Evolutionary conservation across 1,140 invertebrate species (phyloP), one percentile per base, ranked within the genome.

Genomic region (Xylocopa sonorina): DNA sequence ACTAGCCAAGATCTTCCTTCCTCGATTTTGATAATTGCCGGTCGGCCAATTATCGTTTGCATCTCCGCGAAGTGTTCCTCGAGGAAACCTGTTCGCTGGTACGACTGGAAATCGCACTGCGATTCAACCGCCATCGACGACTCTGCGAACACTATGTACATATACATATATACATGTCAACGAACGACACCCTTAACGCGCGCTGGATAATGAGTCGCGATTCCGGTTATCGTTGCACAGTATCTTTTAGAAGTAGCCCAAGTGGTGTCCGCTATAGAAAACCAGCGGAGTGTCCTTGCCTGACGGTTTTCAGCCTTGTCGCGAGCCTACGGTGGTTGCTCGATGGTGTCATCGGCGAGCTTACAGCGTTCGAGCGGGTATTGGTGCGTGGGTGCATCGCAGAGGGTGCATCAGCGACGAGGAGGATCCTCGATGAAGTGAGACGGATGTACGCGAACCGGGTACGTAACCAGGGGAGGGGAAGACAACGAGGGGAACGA

Each of bases 1-100:
- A 67, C 62, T 68, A 18, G 3, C 27, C 27, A 32, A 9, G 9
- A 38, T 38, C 38, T 67, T 50, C n/a, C 18, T 50, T 63, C 57
- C 24, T 6, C 46, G 58, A 74, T 24, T 41, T 63, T 50, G 55
- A 43, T 60, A 58, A 62, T 27, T 41, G 50, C 27, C 38, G n/a
- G 18, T 41, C 21, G 48, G 24, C 62, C 62, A 51, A 75, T 75
- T 75, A 75, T 76, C 73, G 32, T 76, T 76, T 67, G 63, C 67
- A 76, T 57, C 41, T 53, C 6, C 24, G 72, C 18, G 51, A 9
- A 21, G 41, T 21, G n/a, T n/a, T n/a, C n/a, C n/a, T 68, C 63
- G 38, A 57, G 43, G 3, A 34, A 34, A 73, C 38, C 43, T 62
- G 55, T 32, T 48, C 29, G 12, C 16, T 34, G 51, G 10, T 34